Percentiles rank a stretch among this genome's conserved stretches.
These are phyloP conservation scores for Heliopora coerulea DNA, from an alignment of 92 coral and sea anemone species.

Conservation along the genomic window DNA sequence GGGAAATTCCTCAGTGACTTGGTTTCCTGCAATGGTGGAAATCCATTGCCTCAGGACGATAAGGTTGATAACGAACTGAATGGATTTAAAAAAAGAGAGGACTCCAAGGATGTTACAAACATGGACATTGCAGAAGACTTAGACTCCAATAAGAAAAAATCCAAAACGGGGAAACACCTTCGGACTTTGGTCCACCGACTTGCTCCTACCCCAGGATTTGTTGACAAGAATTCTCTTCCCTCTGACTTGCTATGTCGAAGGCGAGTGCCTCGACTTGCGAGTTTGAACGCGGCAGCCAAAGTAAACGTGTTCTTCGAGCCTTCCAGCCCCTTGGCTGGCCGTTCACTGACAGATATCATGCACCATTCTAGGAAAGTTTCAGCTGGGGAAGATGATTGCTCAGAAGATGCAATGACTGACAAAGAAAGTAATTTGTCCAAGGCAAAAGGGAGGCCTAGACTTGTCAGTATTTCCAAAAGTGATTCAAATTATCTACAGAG, in stretches of 20 bases:
- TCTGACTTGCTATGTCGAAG: slow-evolving; percentile 70
- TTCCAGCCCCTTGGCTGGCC: slow-evolving; percentile 94
- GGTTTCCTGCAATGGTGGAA: not conserved
- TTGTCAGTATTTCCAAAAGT: slow-evolving; percentile 7
- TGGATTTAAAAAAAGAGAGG: not conserved
- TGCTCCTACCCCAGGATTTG: slow-evolving; percentile 98
- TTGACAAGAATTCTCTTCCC: slow-evolving; percentile 80
- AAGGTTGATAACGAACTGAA: not conserved
- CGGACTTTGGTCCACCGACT: slow-evolving; percentile 81
- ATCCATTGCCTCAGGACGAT: not conserved
- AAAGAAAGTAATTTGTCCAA: slow-evolving; percentile 50
- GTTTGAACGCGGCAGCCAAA: slow-evolving; percentile 97
- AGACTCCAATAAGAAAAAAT: slow-evolving; percentile 17
- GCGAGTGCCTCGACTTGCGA: slow-evolving; percentile 92
- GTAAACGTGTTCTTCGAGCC: slow-evolving; percentile 92
- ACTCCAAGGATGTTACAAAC: not conserved
- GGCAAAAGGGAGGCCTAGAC: slow-evolving; percentile 40
- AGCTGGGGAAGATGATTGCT: slow-evolving; percentile 29
- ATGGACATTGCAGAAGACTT: slow-evolving; percentile 51
- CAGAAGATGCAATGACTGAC: slow-evolving; percentile 41
- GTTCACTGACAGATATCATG: slow-evolving; percentile 72
- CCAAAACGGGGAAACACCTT: slow-evolving; percentile 53
- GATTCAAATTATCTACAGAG: slow-evolving; percentile 20
- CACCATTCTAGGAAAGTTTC: slow-evolving; percentile 62
- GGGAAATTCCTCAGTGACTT: not conserved